Evolutionary conservation across 2,113 vertebrate species (phyloP), one percentile per base, ranked within the genome.

Genomic region (Aplodontia rufa): DNA sequence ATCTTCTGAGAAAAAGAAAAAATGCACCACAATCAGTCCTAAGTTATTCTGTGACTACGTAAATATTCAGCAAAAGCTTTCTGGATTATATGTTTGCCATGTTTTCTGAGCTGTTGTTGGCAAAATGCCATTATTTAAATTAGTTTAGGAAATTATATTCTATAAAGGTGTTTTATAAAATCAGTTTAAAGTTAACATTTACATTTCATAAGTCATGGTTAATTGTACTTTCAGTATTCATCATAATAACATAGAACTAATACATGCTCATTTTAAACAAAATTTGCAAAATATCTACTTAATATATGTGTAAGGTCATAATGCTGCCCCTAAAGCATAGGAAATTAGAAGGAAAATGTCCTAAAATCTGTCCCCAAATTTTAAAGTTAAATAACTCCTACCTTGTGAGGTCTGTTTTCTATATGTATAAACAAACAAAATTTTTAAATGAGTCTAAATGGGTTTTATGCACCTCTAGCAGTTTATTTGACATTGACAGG

Each of bases 21-120:
- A 74, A 60, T 72, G 17, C 58, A 37, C 12, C 83, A 35, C 58
- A 80, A 55, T 75, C 80, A 93, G 30, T 22, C 35, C 37, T 45
- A 20, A 91, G 45, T 80, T 76, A 80, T 83, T 94, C 51, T n/a
- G 0, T 53, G 45, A 51, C 42, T 80, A 30, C 20, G 37, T 42
- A 40, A 30, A 60, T 42, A 79, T 88, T 93, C 45, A 82, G 24
- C n/a, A 84, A 85, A 96, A 84, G 28, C 24, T 87, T 84, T 97
- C 49, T 88, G 64, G 42, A 42, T 62, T 72, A 76, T 47, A 30
- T 87, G 53, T 10, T 17, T 64, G 53, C 78, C 76, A 71, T 81
- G 64, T 45, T 49, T 81, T 64, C 12, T 82, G 45, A 76, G 45
- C 47, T 40, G 1, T 45, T 60, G 51, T 81, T 94, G 89, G 14